Evolutionary conservation across 2,888 invertebrate genomes (phyloP).

Genomic region (Arenicola marina): DNA sequence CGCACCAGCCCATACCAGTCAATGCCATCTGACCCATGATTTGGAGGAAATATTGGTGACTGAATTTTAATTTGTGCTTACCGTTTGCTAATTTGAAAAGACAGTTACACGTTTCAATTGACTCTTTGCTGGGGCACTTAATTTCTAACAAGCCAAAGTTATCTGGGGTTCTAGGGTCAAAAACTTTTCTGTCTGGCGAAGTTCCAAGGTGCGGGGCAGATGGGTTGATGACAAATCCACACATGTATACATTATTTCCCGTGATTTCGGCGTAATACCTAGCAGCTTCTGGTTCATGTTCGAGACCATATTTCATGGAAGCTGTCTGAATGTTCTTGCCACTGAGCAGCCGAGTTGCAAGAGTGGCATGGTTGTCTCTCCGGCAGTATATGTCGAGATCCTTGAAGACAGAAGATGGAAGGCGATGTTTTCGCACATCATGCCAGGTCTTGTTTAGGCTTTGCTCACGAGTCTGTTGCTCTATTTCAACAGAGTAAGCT

Average conservation of each 20-base stretch:
- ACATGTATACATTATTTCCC: neutral
- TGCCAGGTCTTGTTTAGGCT: constrained; percentile 1
- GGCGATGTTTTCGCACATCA: constrained; percentile 1
- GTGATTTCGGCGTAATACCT: neutral
- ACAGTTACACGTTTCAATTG: neutral
- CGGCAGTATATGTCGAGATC: neutral
- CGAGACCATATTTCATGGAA: neutral
- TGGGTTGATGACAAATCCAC: constrained; percentile 4
- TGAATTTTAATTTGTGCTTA: neutral
- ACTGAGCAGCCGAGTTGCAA: neutral
- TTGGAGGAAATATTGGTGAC: neutral
- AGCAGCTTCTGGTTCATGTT: constrained; percentile 1
- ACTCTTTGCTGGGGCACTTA: neutral
- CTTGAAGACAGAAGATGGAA: neutral
- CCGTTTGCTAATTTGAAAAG: neutral
- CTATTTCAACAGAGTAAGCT: neutral
- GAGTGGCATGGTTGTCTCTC: neutral
- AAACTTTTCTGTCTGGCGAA: neutral
- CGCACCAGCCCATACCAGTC: constrained; percentile 1
- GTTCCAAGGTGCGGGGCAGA: constrained; percentile 1
- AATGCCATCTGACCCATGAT: constrained; percentile 4
- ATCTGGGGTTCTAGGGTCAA: neutral
- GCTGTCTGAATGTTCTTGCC: constrained; percentile 2
- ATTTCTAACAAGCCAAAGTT: neutral
- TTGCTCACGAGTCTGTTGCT: neutral